Evolutionary conservation across 2,888 invertebrate genomes (phyloP).

Genomic region (Dynastes maya): DNA sequence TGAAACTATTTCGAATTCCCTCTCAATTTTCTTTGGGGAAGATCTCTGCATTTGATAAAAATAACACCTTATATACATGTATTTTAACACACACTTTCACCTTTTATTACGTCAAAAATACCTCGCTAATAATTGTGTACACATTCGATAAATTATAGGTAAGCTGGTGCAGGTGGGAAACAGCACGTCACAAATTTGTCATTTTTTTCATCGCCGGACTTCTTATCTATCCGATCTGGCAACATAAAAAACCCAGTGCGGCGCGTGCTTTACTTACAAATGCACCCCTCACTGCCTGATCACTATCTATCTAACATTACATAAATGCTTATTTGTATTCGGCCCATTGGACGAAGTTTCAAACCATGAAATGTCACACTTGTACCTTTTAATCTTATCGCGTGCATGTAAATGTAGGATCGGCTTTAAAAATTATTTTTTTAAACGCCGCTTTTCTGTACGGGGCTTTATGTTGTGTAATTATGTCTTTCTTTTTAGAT

Average conservation of each 20-base stretch:
- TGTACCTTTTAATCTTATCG: constrained; percentile 17
- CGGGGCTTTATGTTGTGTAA: constrained; percentile 7
- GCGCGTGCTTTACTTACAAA: constrained; percentile 53
- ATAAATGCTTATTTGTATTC: constrained; percentile 59
- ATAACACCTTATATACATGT: not conserved
- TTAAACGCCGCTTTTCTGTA: not conserved
- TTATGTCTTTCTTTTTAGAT: constrained; percentile 7
- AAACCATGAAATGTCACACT: constrained; percentile 52
- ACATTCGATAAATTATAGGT: constrained; percentile 17
- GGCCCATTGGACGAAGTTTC: constrained; percentile 58
- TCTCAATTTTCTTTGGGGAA: not conserved
- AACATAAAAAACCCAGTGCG: constrained; percentile 52
- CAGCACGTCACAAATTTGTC: constrained; percentile 60
- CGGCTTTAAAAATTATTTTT: constrained; percentile 14
- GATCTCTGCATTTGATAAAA: constrained; percentile 4
- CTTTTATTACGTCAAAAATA: constrained; percentile 10
- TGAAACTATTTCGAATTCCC: no score
- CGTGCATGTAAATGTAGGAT: constrained; percentile 20
- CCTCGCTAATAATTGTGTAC: constrained; percentile 38
- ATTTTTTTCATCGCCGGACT: constrained; percentile 56
- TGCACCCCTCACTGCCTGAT: constrained; percentile 57
- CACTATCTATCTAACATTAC: constrained; percentile 58
- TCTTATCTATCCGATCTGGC: constrained; percentile 57
- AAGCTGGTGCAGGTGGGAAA: constrained; percentile 33
- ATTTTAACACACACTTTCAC: constrained; percentile 17